A percentile compares a stretch with the other conserved stretches of the same genome.
Conservation (phyloP, 1,140 invertebrate species). For the Drosophila sp. region DNA sequence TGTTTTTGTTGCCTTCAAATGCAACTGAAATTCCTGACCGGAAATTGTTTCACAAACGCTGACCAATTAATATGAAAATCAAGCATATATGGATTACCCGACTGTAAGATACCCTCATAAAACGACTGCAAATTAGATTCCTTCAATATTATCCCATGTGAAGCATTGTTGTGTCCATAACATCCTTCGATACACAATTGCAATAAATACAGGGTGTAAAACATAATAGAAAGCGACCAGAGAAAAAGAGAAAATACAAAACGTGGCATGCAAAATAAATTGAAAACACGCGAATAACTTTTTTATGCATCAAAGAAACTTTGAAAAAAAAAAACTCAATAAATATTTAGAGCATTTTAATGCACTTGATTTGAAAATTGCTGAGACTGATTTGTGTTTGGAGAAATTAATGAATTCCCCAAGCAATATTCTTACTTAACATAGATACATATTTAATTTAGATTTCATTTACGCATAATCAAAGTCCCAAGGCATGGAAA, state of each 20-base stretch:
- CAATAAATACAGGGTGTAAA: background rate
- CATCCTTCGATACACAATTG: background rate
- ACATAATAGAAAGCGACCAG: conserved; percentile 50
- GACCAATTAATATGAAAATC: conserved; percentile 76
- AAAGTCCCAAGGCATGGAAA: background rate
- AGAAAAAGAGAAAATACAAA: conserved; percentile 16
- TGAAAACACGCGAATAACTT: conserved; percentile 32
- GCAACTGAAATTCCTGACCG: conserved; percentile 74
- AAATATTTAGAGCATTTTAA: background rate
- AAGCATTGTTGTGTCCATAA: too few species aligned
- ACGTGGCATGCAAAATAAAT: conserved; percentile 27
- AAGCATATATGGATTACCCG: background rate
- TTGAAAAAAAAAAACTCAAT: conserved; percentile 3
- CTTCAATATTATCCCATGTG: too few species aligned
- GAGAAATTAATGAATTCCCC: background rate
- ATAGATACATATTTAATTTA: background rate
- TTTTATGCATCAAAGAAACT: conserved; percentile 11
- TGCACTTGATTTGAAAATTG: background rate
- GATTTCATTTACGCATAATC: background rate
- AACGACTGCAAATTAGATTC: background rate
- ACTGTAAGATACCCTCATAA: background rate
- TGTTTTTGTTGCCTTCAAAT: conserved; percentile 39
- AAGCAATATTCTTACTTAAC: background rate
- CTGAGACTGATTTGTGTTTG: background rate
- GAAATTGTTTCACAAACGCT: conserved; percentile 80